These are phyloP conservation scores for Botia kubotai DNA, from an alignment of 2,797 vertebrate species.

Conservation along the genomic window DNA sequence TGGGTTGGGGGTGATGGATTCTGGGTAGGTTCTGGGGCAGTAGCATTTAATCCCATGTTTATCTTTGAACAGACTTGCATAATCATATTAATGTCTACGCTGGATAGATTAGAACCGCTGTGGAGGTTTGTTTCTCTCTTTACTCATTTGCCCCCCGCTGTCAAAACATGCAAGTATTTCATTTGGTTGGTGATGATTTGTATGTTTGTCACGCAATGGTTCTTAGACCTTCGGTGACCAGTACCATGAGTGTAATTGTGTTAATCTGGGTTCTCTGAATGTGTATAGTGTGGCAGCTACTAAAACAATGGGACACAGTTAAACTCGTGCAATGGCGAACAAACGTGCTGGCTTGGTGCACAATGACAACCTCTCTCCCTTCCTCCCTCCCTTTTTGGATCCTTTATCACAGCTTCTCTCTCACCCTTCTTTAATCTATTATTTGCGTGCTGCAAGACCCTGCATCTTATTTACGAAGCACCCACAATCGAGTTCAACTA, in stretches of 20 bases:
- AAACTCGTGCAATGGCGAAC: constrained; percentile 52
- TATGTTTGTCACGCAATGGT: constrained; percentile 7
- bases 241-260: constrained; percentile 45
- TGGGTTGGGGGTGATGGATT: constrained; percentile 22
- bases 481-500: not conserved
- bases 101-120: constrained; percentile 13
- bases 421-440: not conserved
- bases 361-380: constrained; percentile 22
- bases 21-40: not conserved
- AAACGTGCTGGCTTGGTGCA: constrained; percentile 60
- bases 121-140: constrained; percentile 26
- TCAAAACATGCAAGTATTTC: not conserved
- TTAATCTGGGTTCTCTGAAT: constrained; percentile 42
- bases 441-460: not conserved
- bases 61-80: constrained; percentile 40
- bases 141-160: constrained; percentile 24
- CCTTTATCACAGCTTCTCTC: constrained; percentile 15
- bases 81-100: constrained; percentile 52
- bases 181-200: constrained; percentile 11
- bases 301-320: constrained; percentile 73
- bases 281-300: constrained; percentile 46
- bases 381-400: constrained; percentile 21
- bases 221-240: constrained; percentile 44
- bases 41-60: constrained; percentile 52
- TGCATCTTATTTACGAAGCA: not conserved